Conservation (phyloP, 2,797 vertebrate genomes). For the Notamacropus eugenii region DNA sequence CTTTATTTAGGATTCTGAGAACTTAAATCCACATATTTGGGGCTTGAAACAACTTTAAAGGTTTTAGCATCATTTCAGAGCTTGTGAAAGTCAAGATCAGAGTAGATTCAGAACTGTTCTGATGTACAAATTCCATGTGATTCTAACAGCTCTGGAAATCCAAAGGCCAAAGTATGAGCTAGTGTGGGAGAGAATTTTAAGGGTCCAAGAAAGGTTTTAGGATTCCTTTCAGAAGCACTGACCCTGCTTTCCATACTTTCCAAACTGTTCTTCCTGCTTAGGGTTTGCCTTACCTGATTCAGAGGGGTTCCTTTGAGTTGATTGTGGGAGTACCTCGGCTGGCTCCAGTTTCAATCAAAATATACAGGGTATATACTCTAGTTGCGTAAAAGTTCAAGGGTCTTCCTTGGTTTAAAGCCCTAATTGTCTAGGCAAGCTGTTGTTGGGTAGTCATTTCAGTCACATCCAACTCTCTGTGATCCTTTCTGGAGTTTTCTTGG, state of each 20-base stretch:
- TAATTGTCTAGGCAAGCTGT: neutral
- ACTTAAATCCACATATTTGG: neutral
- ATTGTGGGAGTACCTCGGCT: conserved; percentile 61
- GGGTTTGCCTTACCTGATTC: conserved; percentile 61
- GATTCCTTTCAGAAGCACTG: neutral
- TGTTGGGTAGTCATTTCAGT: neutral
- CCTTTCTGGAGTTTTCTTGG: neutral
- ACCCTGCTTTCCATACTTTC: neutral
- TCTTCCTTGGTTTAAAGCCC: neutral
- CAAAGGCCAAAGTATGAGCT: conserved; percentile 32
- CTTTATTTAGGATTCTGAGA: conserved; percentile 30
- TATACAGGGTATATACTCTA: neutral
- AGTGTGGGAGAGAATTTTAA: conserved; percentile 14
- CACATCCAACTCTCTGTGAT: neutral
- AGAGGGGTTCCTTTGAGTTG: conserved; percentile 37
- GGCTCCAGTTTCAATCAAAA: conserved; percentile 65
- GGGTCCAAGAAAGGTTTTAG: neutral
- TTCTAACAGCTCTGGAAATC: conserved; percentile 53
- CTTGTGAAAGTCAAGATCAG: conserved; percentile 4
- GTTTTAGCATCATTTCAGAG: conserved; percentile 46
- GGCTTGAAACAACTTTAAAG: conserved; percentile 26
- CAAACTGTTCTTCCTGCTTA: neutral
- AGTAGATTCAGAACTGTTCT: conserved; percentile 16
- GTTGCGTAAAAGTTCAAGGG: neutral
- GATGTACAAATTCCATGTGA: conserved; percentile 28